Percentiles rank a stretch among this genome's conserved stretches.
Evolutionary conservation across 2,797 vertebrate genomes (phyloP).

Genomic region (Myotis vivesi): DNA sequence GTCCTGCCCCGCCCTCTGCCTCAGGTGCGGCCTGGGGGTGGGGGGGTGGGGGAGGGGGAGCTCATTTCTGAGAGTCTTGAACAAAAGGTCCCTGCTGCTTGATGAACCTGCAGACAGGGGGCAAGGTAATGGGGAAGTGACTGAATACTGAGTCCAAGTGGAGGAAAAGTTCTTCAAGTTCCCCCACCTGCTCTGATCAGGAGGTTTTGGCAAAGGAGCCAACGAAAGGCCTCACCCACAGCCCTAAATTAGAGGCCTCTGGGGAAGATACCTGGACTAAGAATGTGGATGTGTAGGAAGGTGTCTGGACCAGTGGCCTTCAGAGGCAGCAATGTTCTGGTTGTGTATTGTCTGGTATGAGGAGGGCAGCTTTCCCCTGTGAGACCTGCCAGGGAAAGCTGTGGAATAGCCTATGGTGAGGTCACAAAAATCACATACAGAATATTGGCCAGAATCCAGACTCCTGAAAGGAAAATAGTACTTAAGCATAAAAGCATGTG

Average conservation of each 20-base stretch:
- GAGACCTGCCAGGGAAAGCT: neutral
- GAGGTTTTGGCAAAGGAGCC: neutral
- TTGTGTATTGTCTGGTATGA: neutral
- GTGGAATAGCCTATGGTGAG: neutral
- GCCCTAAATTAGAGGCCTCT: neutral
- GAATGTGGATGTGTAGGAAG: neutral
- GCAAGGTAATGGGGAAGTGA: neutral
- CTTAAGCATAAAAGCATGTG: neutral
- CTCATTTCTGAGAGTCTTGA: neutral
- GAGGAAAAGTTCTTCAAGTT: neutral
- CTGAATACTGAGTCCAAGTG: neutral
- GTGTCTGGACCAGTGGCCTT: neutral
- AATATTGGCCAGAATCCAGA: neutral
- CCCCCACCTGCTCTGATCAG: neutral
- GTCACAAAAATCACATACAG: neutral
- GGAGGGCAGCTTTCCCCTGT: neutral
- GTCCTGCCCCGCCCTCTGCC: too few relatives aligned
- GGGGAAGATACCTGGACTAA: neutral
- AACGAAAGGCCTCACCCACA: too few relatives aligned
- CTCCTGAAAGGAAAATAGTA: neutral
- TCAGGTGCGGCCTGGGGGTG: too few relatives aligned
- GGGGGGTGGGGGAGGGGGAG: accelerated
- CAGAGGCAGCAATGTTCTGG: neutral
- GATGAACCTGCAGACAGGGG: neutral
- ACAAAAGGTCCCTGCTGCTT: neutral